Evolutionary conservation across 2,113 vertebrate species (phyloP).

Genomic region (Butorides virescens): DNA sequence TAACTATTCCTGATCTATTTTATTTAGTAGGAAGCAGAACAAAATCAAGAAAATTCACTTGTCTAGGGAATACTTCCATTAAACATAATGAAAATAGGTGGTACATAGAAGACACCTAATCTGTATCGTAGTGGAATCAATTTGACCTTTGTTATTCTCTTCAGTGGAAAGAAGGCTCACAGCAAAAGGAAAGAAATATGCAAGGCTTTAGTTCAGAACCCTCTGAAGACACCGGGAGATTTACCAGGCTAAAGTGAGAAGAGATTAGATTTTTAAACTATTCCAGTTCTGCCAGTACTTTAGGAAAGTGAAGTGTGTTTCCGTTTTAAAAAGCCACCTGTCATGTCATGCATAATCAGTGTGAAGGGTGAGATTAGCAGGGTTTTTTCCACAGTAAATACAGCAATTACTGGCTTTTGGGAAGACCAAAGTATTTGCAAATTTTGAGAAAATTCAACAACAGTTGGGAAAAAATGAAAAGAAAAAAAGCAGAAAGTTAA

Average conservation of each 20-base stretch:
- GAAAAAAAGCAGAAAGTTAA: not conserved
- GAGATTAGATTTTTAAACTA: slow-evolving; percentile 25
- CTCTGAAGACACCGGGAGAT: not conserved
- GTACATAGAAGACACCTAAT: not conserved
- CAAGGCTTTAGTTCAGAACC: not conserved
- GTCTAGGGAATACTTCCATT: not conserved
- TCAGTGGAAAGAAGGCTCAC: not conserved
- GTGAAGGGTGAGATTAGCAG: not conserved
- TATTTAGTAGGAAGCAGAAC: not conserved
- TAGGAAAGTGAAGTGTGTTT: slow-evolving; percentile 26
- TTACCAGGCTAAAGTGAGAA: slow-evolving; percentile 1
- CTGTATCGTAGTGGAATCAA: not conserved
- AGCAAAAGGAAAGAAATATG: not conserved
- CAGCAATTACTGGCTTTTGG: not conserved
- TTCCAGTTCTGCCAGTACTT: not conserved
- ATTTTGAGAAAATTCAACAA: not conserved
- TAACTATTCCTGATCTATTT: not conserved
- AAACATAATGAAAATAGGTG: not conserved
- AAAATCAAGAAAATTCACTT: not conserved
- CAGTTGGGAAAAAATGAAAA: not conserved
- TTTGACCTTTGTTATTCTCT: not conserved
- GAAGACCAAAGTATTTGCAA: not conserved
- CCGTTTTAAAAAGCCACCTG: slow-evolving; percentile 32
- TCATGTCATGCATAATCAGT: slow-evolving; percentile 8
- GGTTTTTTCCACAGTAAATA: not conserved